phyloP scores from a whole-genome alignment of 2,888 invertebrate genomes.

The Hirtodrosophila trivittata region DNA sequence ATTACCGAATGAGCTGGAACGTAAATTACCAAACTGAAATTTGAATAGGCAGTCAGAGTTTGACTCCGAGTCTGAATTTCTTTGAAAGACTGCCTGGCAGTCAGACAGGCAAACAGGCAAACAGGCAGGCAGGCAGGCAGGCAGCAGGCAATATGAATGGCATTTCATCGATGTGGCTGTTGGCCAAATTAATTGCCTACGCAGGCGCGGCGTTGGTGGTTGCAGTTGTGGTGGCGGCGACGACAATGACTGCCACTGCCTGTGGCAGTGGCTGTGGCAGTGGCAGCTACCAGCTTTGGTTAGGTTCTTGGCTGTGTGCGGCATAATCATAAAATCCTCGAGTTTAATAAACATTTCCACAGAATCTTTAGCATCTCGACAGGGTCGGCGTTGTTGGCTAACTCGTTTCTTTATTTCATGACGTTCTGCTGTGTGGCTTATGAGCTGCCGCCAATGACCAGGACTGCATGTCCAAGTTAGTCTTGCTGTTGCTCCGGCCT shows the following conservation, averaged over 20 bases:
- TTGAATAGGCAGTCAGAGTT: conserved; percentile 59
- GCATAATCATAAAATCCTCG: conserved; percentile 79
- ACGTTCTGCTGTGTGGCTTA: conserved; percentile 65
- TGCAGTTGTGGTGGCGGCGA: neutral
- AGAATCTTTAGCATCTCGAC: conserved; percentile 77
- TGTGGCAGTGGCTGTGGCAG: conserved; percentile 7
- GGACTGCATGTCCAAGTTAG: conserved; percentile 24
- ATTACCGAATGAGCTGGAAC: conserved; percentile 73
- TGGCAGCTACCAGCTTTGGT: conserved; percentile 8
- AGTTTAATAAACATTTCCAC: conserved; percentile 79
- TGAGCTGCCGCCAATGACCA: conserved; percentile 53
- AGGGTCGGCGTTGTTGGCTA: conserved; percentile 50
- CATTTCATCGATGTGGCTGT: conserved; percentile 76
- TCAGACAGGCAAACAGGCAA: conserved; percentile 19
- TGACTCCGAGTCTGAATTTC: conserved; percentile 36
- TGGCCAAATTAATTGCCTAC: conserved; percentile 77
- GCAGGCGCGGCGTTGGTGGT: conserved; percentile 47
- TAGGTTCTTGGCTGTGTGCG: conserved; percentile 55
- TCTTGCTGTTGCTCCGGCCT: conserved; percentile 25
- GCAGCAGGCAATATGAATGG: conserved; percentile 69
- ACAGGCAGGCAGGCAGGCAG: conserved; percentile 17
- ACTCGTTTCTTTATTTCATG: conserved; percentile 74
- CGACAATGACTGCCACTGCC: neutral
- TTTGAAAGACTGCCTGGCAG: conserved; percentile 36
- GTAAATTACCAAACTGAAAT: conserved; percentile 71